Evolutionary conservation across 2,113 vertebrate genomes (phyloP).

Genomic region (Abramis brama): DNA sequence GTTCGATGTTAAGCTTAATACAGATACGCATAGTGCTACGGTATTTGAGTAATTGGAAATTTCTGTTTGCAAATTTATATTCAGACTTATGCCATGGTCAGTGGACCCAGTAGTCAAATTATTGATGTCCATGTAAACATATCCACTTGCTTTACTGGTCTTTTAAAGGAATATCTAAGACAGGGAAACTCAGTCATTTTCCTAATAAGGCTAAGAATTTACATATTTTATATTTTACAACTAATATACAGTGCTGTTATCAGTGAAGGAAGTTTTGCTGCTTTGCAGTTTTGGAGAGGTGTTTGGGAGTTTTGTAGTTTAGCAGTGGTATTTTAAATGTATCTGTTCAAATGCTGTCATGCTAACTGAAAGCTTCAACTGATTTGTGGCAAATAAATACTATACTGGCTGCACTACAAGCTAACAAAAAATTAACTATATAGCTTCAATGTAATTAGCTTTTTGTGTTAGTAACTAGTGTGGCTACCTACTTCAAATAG

Average conservation of each 20-base stretch:
- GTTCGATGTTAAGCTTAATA: not conserved
- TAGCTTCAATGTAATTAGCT: not conserved
- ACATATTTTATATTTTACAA: not conserved
- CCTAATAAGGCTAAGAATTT: not conserved
- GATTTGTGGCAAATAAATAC: not conserved
- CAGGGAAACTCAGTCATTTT: not conserved
- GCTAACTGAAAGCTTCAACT: not conserved
- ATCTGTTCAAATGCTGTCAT: not conserved
- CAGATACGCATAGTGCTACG: not conserved
- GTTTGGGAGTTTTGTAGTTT: not conserved
- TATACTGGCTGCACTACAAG: not conserved
- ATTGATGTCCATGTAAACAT: not conserved
- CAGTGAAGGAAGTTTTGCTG: not conserved
- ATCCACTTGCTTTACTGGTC: not conserved
- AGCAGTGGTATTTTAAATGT: not conserved
- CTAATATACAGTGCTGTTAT: not conserved
- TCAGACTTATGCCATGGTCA: not conserved
- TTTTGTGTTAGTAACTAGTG: not conserved
- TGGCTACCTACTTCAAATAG: not conserved
- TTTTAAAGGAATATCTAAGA: not conserved
- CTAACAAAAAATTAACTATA: not conserved
- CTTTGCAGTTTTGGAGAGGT: not conserved
- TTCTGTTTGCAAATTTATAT: not conserved
- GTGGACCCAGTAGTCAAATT: conserved; percentile 7
- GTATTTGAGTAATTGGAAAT: not conserved